Conservation (phyloP, 53 echinoderm and acorn worm species). For the Mesocentrotus franciscanus region DNA sequence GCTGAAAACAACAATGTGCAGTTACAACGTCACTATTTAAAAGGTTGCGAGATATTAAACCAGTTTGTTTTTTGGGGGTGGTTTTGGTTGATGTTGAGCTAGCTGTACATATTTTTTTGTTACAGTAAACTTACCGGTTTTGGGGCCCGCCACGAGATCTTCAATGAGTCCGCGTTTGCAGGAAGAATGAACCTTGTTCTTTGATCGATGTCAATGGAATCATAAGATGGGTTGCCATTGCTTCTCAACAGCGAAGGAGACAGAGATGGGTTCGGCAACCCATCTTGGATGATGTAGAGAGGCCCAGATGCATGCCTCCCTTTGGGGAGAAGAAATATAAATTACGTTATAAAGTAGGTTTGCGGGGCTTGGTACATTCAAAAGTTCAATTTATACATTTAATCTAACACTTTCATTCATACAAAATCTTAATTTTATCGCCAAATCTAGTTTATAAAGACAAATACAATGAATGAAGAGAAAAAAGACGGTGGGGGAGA, state of each 20-base stretch:
- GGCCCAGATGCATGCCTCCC: slow-evolving; percentile 28
- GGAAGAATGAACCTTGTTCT: slow-evolving; percentile 33
- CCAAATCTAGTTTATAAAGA: too few species aligned
- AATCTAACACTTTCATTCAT: neutral
- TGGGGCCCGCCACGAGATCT: slow-evolving; percentile 60
- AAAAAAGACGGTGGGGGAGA: too few species aligned
- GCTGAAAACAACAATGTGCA: too few species aligned
- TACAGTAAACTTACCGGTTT: slow-evolving; percentile 45
- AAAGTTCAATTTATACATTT: too few species aligned
- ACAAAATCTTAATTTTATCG: neutral
- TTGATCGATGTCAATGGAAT: neutral
- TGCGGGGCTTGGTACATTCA: neutral
- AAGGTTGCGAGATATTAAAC: too few species aligned
- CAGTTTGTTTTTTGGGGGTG: neutral
- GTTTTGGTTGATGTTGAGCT: too few species aligned
- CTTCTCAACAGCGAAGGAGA: slow-evolving; percentile 13
- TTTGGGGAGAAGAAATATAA: neutral
- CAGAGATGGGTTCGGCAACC: neutral
- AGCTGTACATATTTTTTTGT: neutral
- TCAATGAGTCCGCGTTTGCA: slow-evolving; percentile 26
- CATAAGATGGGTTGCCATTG: neutral
- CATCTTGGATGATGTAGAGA: slow-evolving; percentile 54
- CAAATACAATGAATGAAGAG: too few species aligned
- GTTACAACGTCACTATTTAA: too few species aligned
- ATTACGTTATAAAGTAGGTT: neutral